phyloP scores from a whole-genome alignment of 2,888 invertebrate species.

The Helicoverpa assulta region DNA sequence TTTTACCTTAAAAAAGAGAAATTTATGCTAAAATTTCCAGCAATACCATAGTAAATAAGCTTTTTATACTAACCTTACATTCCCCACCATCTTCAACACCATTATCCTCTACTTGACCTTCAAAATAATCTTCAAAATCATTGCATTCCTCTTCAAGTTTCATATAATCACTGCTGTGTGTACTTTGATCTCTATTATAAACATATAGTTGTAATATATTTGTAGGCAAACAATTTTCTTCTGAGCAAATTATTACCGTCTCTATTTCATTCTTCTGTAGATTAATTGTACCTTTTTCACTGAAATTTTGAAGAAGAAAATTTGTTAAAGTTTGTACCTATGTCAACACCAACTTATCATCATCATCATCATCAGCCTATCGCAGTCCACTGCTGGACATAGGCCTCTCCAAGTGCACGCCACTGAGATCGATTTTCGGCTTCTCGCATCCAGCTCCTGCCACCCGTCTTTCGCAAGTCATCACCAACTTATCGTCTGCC shows the following conservation, averaged over 20 bases:
- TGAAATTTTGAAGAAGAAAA: slow-evolving; percentile 63
- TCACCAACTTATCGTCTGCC: too few species aligned
- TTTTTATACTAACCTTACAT: neutral
- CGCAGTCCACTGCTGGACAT: too few species aligned
- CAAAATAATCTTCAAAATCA: slow-evolving; percentile 42
- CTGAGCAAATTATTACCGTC: slow-evolving; percentile 72
- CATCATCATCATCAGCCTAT: too few species aligned
- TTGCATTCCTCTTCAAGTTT: slow-evolving; percentile 48
- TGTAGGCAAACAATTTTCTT: slow-evolving; percentile 73
- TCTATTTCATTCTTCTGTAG: slow-evolving; percentile 76
- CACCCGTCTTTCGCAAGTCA: too few species aligned
- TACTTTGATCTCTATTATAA: slow-evolving; percentile 40
- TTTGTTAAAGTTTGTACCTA: too few species aligned
- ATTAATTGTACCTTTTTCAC: slow-evolving; percentile 81
- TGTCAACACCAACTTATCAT: too few species aligned
- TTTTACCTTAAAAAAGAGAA: too few species aligned
- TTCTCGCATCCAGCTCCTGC: too few species aligned
- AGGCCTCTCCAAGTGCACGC: too few species aligned
- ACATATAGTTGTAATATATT: slow-evolving; percentile 39
- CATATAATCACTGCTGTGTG: slow-evolving; percentile 52
- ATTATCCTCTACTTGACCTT: neutral
- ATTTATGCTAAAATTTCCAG: too few species aligned
- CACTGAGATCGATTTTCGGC: too few species aligned
- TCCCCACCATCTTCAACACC: slow-evolving; percentile 14
- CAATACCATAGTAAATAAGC: too few species aligned